Conservation (phyloP, 2,797 vertebrate genomes). For the Lutjanus campechanus region DNA sequence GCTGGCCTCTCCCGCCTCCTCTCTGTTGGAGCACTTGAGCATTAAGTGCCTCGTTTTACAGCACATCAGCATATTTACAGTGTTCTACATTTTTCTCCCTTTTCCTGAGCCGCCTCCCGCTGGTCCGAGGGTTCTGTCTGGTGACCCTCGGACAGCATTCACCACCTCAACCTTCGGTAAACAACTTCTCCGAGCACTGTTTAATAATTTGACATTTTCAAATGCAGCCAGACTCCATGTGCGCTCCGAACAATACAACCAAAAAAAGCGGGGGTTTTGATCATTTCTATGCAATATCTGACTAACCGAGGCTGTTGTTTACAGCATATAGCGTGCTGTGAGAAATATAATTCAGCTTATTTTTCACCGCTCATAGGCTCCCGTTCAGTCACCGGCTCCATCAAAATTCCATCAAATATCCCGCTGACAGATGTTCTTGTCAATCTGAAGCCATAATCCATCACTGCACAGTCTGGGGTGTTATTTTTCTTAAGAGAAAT, state of each 20-base stretch:
- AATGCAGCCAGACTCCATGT: not conserved
- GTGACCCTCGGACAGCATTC: not conserved
- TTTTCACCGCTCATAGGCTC: conserved; percentile 13
- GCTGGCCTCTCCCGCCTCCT: not conserved
- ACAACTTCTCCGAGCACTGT: not conserved
- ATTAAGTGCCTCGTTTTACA: conserved; percentile 4
- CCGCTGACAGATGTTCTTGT: conserved; percentile 57
- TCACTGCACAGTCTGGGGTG: conserved; percentile 52
- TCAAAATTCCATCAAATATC: conserved; percentile 66
- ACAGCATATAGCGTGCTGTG: conserved; percentile 8
- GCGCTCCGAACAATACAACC: not conserved
- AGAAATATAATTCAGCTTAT: conserved; percentile 44
- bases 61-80: conserved; percentile 11
- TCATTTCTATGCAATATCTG: conserved; percentile 32
- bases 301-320: conserved; percentile 34
- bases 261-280: not conserved
- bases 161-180: not conserved
- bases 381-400: conserved; percentile 34
- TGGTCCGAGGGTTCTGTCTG: not conserved
- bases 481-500: conserved; percentile 54
- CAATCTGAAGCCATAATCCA: conserved; percentile 56
- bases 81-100: not conserved
- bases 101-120: conserved; percentile 7
- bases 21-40: conserved; percentile 15
- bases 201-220: conserved; percentile 19